Percentiles rank a stretch among this genome's conserved stretches.
Conservation (phyloP, 1,140 invertebrate species). For the Pseudobourletiella spinata region DNA sequence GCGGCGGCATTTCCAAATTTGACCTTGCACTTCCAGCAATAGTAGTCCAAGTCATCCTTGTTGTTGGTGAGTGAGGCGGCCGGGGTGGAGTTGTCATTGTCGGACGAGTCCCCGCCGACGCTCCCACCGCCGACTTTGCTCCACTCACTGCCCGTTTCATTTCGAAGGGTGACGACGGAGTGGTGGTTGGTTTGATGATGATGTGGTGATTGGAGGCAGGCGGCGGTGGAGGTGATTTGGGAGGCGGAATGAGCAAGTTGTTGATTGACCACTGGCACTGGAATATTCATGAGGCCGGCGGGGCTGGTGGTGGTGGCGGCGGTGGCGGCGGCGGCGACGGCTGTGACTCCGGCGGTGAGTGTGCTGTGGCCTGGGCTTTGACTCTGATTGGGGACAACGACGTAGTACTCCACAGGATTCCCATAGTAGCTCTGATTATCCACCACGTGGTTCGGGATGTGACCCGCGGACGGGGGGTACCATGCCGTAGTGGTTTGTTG, state of each 20-base stretch:
- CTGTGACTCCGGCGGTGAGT: not conserved
- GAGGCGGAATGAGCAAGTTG: conserved; percentile 1
- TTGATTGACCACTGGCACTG: not conserved
- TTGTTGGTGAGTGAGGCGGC: not conserved
- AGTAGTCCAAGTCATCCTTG: conserved; percentile 3
- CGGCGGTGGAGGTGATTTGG: no score
- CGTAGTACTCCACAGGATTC: conserved; percentile 2
- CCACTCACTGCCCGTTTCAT: conserved; percentile 7
- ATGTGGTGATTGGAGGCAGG: not conserved
- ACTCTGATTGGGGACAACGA: conserved; percentile 1
- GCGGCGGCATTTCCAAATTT: conserved; percentile 4
- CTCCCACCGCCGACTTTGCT: not conserved
- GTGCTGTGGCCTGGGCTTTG: not conserved
- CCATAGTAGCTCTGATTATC: not conserved
- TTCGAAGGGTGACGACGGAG: not conserved
- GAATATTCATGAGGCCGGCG: not conserved
- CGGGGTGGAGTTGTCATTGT: not conserved
- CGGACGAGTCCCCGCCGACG: not conserved
- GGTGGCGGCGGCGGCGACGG: not conserved
- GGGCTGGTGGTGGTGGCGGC: not conserved
- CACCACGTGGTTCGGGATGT: not conserved
- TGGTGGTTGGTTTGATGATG: not conserved
- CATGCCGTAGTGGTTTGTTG: not conserved
- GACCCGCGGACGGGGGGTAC: not conserved
- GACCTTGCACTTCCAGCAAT: conserved; percentile 9